Base-by-base conservation (phyloP, 2,797 vertebrate genomes). In the Neosilurus mollespiculum region DNA sequence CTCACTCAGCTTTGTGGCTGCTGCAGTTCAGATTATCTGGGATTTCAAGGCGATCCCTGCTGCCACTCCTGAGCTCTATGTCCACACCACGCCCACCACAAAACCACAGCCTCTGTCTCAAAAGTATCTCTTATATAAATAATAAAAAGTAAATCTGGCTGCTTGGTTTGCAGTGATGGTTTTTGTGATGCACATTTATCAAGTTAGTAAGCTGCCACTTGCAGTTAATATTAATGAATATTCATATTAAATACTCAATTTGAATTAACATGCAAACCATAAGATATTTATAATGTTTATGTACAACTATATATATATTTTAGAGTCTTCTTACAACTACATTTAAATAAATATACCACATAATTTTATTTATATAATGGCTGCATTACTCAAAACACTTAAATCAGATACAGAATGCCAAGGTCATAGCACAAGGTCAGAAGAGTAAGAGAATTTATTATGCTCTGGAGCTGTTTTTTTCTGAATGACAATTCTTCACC, bases 1-100 rank as follows among this genome's bases (percentile, higher is more conserved):
- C 81, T 43, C 83, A 51, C 69, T 84, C 84, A 66, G 80, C 77
- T 87, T 85, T 79, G 75, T 70, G 58, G 81, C 81, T 62, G 83
- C 81, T 84, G 81, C 83, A 88, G 86, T 85, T 85, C 86, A 80
- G 88, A 83, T 90, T 90, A 89, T 89, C 88, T 85, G 81, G 89
- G 88, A 90, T 89, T 90, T 89, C 84, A 78, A 81, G 85, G 88
- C 86, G 86, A 90, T 87, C 87, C 67, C 82, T 71, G 80, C 84
- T 56, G 61, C 83, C 78, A 81, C 85, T 84, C 86, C 81, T 84
- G 49, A 78, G 67, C 78, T 72, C 73, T 81, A 62, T 80, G 67
- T 86, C 80, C 87, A 84, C 82, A 80, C 49, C 16, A 75, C 80
- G 66, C 78, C 69, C 81, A 78, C 77, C 51, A 61, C 86, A 72